These are phyloP conservation scores for Leiothrix lutea DNA, from an alignment of 2,113 vertebrate genomes.

Conservation along the genomic window DNA sequence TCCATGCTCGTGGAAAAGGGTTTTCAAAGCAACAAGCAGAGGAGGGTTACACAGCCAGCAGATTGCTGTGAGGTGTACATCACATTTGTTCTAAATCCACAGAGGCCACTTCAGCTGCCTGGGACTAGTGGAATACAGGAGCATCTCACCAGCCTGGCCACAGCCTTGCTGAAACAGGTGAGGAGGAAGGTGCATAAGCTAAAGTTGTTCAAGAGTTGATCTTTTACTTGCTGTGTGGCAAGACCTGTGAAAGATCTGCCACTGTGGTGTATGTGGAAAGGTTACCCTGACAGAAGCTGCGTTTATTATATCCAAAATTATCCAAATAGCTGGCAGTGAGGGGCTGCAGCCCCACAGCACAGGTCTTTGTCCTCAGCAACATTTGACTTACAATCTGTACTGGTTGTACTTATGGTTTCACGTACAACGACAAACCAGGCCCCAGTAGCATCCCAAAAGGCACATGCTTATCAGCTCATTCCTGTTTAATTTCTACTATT, in stretches of 20 bases:
- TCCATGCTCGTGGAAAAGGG: neutral
- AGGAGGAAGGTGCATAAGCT: neutral
- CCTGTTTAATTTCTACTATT: neutral
- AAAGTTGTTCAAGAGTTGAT: neutral
- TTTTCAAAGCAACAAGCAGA: neutral
- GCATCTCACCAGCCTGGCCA: neutral
- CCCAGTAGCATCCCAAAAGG: neutral
- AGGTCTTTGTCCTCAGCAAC: neutral
- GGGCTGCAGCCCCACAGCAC: neutral
- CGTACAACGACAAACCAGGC: neutral
- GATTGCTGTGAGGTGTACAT: neutral
- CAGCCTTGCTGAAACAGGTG: neutral
- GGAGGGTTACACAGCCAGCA: neutral
- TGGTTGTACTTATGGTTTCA: neutral
- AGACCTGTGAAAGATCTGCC: neutral
- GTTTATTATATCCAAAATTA: neutral
- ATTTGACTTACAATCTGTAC: neutral
- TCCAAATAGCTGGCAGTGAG: neutral
- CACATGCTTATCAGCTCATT: neutral
- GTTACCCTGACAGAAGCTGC: neutral
- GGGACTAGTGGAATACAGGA: neutral
- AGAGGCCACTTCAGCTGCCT: neutral
- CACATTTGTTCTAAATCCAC: neutral
- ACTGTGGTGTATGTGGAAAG: neutral
- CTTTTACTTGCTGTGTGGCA: neutral